A percentile compares a stretch with the other conserved stretches of the same genome.
Conservation (phyloP, 2,797 vertebrate species). For the Mus caroli region DNA sequence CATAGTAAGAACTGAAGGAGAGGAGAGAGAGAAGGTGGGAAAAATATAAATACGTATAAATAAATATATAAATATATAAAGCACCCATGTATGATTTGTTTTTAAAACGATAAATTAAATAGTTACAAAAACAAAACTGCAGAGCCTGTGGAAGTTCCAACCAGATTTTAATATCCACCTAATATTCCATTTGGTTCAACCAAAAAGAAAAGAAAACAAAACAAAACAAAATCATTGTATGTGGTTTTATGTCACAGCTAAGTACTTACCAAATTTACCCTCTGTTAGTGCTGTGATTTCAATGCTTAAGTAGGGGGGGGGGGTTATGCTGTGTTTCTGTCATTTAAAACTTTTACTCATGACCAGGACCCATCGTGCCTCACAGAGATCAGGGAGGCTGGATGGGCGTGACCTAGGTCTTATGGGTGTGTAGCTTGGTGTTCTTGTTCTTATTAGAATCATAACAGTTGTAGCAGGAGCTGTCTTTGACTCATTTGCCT, state of each 20-base stretch:
- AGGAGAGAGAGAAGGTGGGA: not conserved
- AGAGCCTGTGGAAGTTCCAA: not conserved
- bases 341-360: not conserved
- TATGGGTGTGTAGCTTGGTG: not conserved
- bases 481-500: no score
- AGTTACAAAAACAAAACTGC: not conserved
- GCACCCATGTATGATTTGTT: not conserved
- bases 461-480: not conserved
- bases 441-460: not conserved
- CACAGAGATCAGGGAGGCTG: not conserved
- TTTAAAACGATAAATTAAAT: not conserved
- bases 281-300: not conserved
- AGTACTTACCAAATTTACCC: conserved; percentile 2
- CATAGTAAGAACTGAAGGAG: not conserved
- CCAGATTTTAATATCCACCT: conserved; percentile 14
- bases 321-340: conserved; percentile 29
- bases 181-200: not conserved
- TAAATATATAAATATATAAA: no score
- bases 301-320: not conserved
- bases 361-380: not conserved
- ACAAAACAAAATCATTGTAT: no score
- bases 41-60: no score
- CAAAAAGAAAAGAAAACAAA: not conserved
- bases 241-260: not conserved
- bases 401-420: not conserved